A percentile compares a stretch with the other conserved stretches of the same genome.
These are phyloP conservation scores for Acanthaster planci DNA, from an alignment of 35 echinoderm and acorn worm genomes.

Conservation along the genomic window DNA sequence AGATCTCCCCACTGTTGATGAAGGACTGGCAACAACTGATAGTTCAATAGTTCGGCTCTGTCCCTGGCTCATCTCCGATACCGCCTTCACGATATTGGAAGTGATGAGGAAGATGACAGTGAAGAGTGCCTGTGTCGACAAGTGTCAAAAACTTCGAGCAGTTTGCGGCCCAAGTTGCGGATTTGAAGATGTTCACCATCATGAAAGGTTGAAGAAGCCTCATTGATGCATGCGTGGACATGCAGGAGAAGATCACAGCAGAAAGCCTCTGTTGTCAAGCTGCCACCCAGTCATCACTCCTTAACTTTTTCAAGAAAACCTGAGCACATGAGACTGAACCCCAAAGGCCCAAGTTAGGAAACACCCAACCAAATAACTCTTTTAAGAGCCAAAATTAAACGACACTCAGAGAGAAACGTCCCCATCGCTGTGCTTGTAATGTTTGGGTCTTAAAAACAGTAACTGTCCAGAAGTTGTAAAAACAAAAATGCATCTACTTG, in stretches of 20 bases:
- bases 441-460: not conserved
- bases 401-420: slow-evolving; percentile 22
- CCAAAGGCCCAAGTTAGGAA: not conserved
- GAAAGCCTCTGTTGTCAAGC: not conserved
- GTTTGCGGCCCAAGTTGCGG: not conserved
- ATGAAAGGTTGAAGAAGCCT: not conserved
- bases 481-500: too few species aligned
- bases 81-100: not conserved
- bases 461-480: too few species aligned
- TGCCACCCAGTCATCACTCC: not conserved
- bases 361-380: not conserved
- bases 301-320: not conserved
- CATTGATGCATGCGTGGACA: not conserved
- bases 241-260: not conserved
- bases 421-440: not conserved
- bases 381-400: too few species aligned
- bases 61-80: not conserved
- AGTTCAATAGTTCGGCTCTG: not conserved
- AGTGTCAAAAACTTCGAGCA: not conserved
- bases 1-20: slow-evolving; percentile 3
- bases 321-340: not conserved
- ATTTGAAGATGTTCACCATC: slow-evolving; percentile 21
- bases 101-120: slow-evolving; percentile 1
- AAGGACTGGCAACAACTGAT: not conserved
- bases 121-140: not conserved